phyloP scores from a whole-genome alignment of 2,888 invertebrate genomes.

The Ophioninae sp. region DNA sequence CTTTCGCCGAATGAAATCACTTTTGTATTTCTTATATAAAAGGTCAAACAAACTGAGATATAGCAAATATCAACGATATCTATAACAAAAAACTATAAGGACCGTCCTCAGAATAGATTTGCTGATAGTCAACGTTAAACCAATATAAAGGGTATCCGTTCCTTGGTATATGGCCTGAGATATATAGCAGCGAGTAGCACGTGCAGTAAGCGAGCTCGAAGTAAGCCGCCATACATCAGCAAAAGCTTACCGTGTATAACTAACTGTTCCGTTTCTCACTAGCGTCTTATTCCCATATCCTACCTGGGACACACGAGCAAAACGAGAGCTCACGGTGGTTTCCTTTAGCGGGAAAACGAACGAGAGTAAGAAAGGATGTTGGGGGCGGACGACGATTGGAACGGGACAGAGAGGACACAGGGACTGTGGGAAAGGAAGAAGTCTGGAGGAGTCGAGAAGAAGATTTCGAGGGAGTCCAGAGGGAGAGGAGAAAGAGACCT shows the following conservation, averaged over 20 bases:
- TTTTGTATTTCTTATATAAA: background rate
- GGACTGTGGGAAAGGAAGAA: constrained; percentile 4
- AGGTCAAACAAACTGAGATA: background rate
- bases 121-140: background rate
- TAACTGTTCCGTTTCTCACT: constrained; percentile 69
- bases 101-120: background rate
- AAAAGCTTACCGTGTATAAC: constrained; percentile 71
- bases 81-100: too few species aligned
- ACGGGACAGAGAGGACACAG: constrained; percentile 21
- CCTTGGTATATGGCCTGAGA: constrained; percentile 23
- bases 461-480: constrained; percentile 43
- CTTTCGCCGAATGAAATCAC: background rate
- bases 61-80: background rate
- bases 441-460: constrained; percentile 17
- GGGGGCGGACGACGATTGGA: constrained; percentile 17
- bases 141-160: background rate
- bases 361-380: constrained; percentile 48
- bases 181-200: constrained; percentile 33
- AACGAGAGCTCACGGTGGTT: constrained; percentile 51
- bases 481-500: constrained; percentile 25
- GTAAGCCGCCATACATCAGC: constrained; percentile 72
- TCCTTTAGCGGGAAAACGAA: constrained; percentile 49
- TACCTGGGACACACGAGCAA: constrained; percentile 53
- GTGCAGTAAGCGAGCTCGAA: constrained; percentile 55
- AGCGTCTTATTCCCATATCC: constrained; percentile 66